Conservation (phyloP, 2,888 invertebrate genomes). For the Ypsolopha scabrella region DNA sequence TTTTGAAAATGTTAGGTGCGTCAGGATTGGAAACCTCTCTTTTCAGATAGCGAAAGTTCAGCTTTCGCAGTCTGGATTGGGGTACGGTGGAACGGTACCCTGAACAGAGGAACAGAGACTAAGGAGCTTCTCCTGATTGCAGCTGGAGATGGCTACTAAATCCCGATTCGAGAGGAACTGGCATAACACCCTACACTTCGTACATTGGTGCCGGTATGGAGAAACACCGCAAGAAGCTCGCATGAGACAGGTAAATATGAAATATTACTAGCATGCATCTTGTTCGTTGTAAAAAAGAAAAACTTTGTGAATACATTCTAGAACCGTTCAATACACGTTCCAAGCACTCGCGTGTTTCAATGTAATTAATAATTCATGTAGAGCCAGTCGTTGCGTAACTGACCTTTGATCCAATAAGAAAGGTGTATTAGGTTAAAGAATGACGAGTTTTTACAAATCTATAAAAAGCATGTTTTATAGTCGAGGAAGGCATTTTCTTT, state of each 20-base stretch:
- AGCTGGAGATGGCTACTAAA: constrained; percentile 69
- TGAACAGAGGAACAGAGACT: constrained; percentile 48
- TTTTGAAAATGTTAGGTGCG: constrained; percentile 21
- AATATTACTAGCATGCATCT: neutral
- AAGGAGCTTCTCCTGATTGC: constrained; percentile 69
- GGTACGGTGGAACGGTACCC: constrained; percentile 33
- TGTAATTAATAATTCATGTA: constrained; percentile 24
- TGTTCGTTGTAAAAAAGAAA: constrained; percentile 1
- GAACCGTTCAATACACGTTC: constrained; percentile 20
- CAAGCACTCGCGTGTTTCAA: constrained; percentile 10
- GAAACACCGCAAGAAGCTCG: constrained; percentile 76
- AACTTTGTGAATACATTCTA: constrained; percentile 17
- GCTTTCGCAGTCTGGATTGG: constrained; percentile 43
- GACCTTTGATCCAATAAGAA: neutral
- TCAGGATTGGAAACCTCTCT: constrained; percentile 67
- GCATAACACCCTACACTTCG: constrained; percentile 77
- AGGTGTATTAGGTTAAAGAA: too few species aligned
- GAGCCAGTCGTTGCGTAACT: constrained; percentile 9
- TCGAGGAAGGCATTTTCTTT: too few species aligned
- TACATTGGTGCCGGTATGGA: constrained; percentile 79
- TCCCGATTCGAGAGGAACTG: constrained; percentile 72
- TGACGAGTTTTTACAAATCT: too few species aligned
- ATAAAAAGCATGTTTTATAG: too few species aligned
- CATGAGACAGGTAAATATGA: constrained; percentile 73
- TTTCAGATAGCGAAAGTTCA: constrained; percentile 63